Evolutionary conservation across 1,140 invertebrate genomes (phyloP).

Genomic region (Stegodyphus mimosarum): DNA sequence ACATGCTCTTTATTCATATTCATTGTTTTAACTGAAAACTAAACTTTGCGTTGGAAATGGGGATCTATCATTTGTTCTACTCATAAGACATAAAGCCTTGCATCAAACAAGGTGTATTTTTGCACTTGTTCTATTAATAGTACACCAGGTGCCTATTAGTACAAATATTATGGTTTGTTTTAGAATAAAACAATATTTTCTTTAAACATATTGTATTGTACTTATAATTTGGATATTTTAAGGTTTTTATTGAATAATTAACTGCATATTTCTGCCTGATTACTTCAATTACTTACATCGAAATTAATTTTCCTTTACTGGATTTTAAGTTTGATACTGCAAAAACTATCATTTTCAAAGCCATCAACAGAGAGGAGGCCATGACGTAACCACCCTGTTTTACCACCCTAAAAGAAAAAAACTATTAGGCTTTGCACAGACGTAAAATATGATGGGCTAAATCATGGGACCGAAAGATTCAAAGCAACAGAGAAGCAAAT

Average conservation of each 20-base stretch:
- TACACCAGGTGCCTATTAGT: not conserved
- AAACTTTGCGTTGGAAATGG: not conserved
- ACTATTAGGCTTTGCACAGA: too few species aligned
- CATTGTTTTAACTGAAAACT: not conserved
- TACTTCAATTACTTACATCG: not conserved
- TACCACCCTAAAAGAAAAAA: too few species aligned
- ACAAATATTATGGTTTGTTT: not conserved
- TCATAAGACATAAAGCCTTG: too few species aligned
- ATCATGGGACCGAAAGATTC: too few species aligned
- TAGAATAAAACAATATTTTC: not conserved
- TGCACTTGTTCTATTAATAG: not conserved
- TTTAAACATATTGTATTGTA: not conserved
- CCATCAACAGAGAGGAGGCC: too few species aligned
- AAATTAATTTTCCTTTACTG: not conserved
- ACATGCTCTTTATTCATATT: not conserved
- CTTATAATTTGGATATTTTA: not conserved
- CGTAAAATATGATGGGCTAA: too few species aligned
- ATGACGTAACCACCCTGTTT: too few species aligned
- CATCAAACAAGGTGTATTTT: too few species aligned
- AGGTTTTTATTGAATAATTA: slow-evolving; percentile 1
- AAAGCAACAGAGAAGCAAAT: too few species aligned
- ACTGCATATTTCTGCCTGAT: not conserved
- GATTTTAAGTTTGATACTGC: too few species aligned
- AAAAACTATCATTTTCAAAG: too few species aligned
- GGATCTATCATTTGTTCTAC: not conserved